Evolutionary conservation across 2,113 vertebrate genomes (phyloP).

Genomic region (Sigmodon hispidus): DNA sequence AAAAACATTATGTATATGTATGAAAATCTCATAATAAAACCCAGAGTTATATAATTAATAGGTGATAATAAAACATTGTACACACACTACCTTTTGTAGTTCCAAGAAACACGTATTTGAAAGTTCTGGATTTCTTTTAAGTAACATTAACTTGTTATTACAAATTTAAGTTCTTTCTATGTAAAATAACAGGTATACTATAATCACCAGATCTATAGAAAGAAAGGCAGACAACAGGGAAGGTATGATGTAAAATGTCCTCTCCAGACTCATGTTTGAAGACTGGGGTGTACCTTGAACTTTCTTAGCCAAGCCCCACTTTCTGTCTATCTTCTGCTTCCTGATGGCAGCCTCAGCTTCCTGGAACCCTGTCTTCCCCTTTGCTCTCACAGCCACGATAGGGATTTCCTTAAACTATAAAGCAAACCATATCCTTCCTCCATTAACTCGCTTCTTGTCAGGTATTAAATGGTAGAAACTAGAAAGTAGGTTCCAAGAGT

Average conservation of each 20-base stretch:
- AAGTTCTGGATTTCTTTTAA: constrained; percentile 35
- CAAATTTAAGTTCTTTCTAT: constrained; percentile 41
- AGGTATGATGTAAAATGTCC: not conserved
- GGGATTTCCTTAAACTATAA: not conserved
- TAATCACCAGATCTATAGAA: not conserved
- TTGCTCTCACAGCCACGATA: not conserved
- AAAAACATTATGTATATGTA: not conserved
- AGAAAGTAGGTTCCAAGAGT: not conserved
- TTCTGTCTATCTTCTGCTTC: not conserved
- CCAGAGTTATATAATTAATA: not conserved
- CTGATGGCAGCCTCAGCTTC: too few species aligned
- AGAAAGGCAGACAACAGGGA: not conserved
- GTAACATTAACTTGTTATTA: not conserved
- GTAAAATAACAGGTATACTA: not conserved
- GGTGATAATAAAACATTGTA: not conserved
- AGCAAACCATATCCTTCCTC: not conserved
- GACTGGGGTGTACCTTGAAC: too few species aligned
- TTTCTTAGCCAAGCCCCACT: not conserved
- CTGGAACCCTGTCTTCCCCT: not conserved
- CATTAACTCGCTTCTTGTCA: not conserved
- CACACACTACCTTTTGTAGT: not conserved
- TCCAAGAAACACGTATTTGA: constrained; percentile 35
- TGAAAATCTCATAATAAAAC: not conserved
- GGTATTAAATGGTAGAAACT: not conserved
- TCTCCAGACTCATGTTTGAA: not conserved